These are phyloP conservation scores for Actias luna DNA, from an alignment of 2,888 invertebrate genomes.

Conservation along the genomic window DNA sequence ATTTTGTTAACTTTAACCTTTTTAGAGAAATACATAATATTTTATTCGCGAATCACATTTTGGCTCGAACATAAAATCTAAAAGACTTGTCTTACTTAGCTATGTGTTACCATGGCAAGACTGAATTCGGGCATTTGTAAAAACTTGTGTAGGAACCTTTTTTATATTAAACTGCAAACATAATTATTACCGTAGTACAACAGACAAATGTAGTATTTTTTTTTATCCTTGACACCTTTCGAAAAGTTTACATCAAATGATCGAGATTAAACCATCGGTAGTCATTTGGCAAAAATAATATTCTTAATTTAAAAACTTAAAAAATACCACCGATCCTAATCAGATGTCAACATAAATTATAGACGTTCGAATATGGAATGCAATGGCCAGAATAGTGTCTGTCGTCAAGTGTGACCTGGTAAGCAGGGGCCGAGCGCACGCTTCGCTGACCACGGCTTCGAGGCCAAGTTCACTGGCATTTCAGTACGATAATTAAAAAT, in stretches of 20 bases:
- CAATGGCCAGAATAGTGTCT: constrained; percentile 57
- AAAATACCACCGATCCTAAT: not conserved
- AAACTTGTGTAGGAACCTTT: not conserved
- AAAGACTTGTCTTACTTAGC: no score
- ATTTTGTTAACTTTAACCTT: not conserved
- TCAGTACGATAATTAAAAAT: constrained; percentile 81
- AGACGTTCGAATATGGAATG: constrained; percentile 43
- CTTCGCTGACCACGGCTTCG: constrained; percentile 61
- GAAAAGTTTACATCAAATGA: not conserved
- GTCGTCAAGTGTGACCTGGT: constrained; percentile 75
- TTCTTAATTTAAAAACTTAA: not conserved
- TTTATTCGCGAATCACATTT: not conserved
- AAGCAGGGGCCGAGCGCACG: constrained; percentile 60
- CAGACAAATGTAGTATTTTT: not conserved
- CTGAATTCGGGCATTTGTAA: not conserved
- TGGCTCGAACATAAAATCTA: not conserved
- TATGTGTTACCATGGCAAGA: not conserved
- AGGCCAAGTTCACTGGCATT: constrained; percentile 82
- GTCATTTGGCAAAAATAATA: not conserved
- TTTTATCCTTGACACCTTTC: not conserved
- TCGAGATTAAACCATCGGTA: not conserved
- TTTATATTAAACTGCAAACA: not conserved
- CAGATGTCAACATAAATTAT: constrained; percentile 38
- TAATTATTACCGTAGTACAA: not conserved
- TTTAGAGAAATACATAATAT: not conserved